Evolutionary conservation across 92 coral and sea anemone species (phyloP).

Genomic region (Bergia sp.): DNA sequence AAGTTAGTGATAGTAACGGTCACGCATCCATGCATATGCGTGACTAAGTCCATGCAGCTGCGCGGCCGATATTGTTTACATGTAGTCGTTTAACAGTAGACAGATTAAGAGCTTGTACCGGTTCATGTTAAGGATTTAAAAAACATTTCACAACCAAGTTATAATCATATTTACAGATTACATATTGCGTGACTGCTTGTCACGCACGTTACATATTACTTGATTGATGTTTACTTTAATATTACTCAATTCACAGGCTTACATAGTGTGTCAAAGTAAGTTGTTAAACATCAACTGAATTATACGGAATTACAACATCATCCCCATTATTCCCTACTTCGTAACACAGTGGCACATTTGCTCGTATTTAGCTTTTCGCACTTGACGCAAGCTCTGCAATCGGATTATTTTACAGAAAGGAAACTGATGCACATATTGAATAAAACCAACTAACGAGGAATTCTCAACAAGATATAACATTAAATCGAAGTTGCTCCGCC

Average conservation of each 20-base stretch:
- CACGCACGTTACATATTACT: background rate
- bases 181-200: too few relatives aligned
- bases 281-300: too few relatives aligned
- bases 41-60: constrained; percentile 1
- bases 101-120: background rate
- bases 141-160: background rate
- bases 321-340: too few relatives aligned
- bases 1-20: constrained; percentile 2
- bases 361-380: background rate
- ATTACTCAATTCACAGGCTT: too few relatives aligned
- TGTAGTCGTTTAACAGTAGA: background rate
- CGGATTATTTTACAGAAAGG: background rate
- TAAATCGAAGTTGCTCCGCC: background rate
- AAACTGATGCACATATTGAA: background rate
- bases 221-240: background rate
- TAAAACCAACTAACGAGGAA: background rate
- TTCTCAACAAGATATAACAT: background rate
- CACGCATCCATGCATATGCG: constrained; percentile 45
- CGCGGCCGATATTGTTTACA: background rate
- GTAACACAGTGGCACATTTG: too few relatives aligned
- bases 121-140: background rate
- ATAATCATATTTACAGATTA: background rate
- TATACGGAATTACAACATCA: too few relatives aligned
- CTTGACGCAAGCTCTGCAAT: background rate
- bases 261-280: background rate